Base-by-base conservation (phyloP, 2,888 invertebrate genomes). In the Tinea semifulvella region DNA sequence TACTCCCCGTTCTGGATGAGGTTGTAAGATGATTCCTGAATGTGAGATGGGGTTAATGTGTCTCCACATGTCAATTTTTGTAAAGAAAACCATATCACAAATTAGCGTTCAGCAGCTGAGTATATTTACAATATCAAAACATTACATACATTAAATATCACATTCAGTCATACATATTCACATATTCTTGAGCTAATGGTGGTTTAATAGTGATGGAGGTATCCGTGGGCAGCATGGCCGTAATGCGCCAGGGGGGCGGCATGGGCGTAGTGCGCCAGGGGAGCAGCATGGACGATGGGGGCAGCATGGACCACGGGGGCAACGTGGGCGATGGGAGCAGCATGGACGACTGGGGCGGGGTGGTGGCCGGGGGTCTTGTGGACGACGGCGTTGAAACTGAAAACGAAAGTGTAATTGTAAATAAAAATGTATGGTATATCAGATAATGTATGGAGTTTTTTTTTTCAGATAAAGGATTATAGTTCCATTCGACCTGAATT, bases 61-160 rank as follows among this genome's bases (percentile, higher is more conserved):
- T n/a, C n/a, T n/a, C n/a, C n/a, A n/a, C n/a, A n/a, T n/a, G n/a
- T n/a, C n/a, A n/a, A n/a, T n/a, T n/a, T n/a, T n/a, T n/a, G 14
- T 7, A 40, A 61, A 58, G 58, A 46, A 47, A 53, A 49, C 18
- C 40, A 45, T 46, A 42, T 3, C 3, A 20, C 14, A 28, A 17
- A 17, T 7, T 63, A 60, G 56, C 66, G 57, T 72, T 79, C 77
- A 76, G 72, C 74, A 73, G 74, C 71, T 68, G 69, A 69, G 58
- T 71, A 66, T 79, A 79, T 79, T 79, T 71, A 76, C 74, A 71
- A 55, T 63, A 61, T 43, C 17, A 31, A 66, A 68, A 63, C 73
- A 74, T 64, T 69, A 55, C 75, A 76, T 74, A 76, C 74, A 75
- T 80, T 48, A 80, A 80, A 79, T 80, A 80, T 77, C 77, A 77